A percentile compares a stretch with the other conserved stretches of the same genome.
Conservation (phyloP, 2,113 vertebrate genomes). For the Pedionomus torquatus region DNA sequence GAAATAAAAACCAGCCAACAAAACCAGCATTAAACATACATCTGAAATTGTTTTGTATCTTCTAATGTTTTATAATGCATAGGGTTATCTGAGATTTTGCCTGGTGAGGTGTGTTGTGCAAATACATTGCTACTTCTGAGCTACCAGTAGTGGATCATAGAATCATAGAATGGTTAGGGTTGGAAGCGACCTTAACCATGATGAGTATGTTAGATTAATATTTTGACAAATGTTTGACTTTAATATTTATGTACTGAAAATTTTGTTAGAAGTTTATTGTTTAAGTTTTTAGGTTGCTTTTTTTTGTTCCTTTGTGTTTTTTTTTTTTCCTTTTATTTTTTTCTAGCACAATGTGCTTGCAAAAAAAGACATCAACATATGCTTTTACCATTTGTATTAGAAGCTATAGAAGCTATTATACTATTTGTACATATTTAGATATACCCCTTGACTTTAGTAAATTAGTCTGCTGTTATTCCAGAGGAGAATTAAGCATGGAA, state of each 20-base stretch:
- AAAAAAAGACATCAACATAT: background rate
- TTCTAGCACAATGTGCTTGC: background rate
- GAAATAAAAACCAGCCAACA: background rate
- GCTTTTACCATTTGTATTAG: background rate
- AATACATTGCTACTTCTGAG: background rate
- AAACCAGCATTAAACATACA: background rate
- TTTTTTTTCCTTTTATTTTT: background rate
- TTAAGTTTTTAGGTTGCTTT: accelerated
- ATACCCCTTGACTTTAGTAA: background rate
- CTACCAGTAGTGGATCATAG: background rate
- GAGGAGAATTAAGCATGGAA: background rate
- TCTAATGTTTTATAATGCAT: background rate
- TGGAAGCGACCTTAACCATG: too few relatives aligned
- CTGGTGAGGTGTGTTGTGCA: background rate
- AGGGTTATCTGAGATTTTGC: background rate
- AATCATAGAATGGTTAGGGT: too few relatives aligned
- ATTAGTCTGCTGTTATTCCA: background rate
- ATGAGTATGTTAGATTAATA: background rate
- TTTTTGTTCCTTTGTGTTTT: too few relatives aligned
- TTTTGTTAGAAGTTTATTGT: background rate
- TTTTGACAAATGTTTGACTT: background rate
- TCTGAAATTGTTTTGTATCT: background rate
- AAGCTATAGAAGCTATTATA: too few relatives aligned
- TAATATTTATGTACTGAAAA: background rate
- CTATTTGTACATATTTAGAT: too few relatives aligned